Percentiles rank a stretch among this genome's conserved stretches.
These are phyloP conservation scores for Saccostrea glomerata DNA, from an alignment of 1,140 invertebrate species.

Conservation along the genomic window DNA sequence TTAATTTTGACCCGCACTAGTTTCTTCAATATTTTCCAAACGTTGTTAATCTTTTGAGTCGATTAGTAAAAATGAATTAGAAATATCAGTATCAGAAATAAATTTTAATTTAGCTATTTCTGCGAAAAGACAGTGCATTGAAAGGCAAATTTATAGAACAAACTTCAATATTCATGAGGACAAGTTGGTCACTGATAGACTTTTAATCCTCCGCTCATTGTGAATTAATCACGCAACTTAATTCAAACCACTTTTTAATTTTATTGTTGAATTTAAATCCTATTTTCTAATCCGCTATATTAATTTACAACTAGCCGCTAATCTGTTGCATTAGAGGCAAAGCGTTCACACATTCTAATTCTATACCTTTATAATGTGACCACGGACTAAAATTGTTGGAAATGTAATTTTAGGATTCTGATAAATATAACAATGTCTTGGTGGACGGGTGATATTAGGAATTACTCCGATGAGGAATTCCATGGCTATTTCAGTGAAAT, in stretches of 20 bases:
- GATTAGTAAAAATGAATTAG: too few relatives aligned
- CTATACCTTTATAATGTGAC: background rate
- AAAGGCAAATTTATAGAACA: too few relatives aligned
- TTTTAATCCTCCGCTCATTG: too few relatives aligned
- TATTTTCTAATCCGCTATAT: constrained; percentile 9
- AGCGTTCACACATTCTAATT: background rate
- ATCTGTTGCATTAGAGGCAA: background rate
- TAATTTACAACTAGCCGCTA: background rate
- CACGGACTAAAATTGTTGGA: background rate
- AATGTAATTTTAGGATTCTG: background rate
- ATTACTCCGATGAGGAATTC: constrained; percentile 42
- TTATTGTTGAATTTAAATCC: constrained; percentile 13
- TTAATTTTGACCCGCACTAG: too few relatives aligned
- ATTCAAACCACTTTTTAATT: background rate
- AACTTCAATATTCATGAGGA: too few relatives aligned
- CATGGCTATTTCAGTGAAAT: constrained; percentile 41
- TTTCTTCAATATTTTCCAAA: too few relatives aligned
- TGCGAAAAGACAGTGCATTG: too few relatives aligned
- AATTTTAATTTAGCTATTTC: too few relatives aligned
- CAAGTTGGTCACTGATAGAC: too few relatives aligned
- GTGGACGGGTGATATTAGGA: constrained; percentile 42
- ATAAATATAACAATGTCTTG: constrained; percentile 10
- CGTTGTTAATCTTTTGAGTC: too few relatives aligned
- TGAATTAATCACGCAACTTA: too few relatives aligned
- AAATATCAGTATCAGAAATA: too few relatives aligned